These are phyloP conservation scores for Upupa epops DNA, from an alignment of 2,113 vertebrate genomes.

Conservation along the genomic window DNA sequence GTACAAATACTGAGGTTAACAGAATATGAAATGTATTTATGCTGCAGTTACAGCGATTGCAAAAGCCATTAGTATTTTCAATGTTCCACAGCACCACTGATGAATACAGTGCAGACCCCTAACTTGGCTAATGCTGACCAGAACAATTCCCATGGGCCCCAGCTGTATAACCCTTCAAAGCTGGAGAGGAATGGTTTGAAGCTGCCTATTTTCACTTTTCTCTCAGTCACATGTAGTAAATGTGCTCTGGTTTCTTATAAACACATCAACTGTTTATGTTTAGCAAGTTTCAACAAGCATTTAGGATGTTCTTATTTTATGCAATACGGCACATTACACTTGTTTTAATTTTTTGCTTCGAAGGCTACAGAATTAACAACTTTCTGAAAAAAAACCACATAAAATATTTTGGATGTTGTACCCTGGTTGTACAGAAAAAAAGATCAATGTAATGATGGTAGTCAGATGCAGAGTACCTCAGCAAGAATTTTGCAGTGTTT, in stretches of 20 bases:
- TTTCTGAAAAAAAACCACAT: slow-evolving; percentile 23
- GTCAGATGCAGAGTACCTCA: background rate
- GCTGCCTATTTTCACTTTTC: background rate
- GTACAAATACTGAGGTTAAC: background rate
- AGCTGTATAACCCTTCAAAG: background rate
- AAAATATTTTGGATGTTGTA: background rate
- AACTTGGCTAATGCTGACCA: background rate
- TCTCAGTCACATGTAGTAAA: background rate
- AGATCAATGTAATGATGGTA: background rate
- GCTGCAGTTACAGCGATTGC: background rate
- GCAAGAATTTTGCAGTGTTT: background rate
- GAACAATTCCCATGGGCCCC: background rate
- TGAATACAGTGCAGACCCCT: background rate
- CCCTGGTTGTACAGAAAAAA: background rate
- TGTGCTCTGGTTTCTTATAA: slow-evolving; percentile 37
- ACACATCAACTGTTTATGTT: slow-evolving; percentile 41
- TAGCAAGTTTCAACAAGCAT: slow-evolving; percentile 33
- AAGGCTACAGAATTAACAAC: slow-evolving; percentile 31
- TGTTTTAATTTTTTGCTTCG: slow-evolving; percentile 71
- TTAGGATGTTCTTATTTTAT: slow-evolving; percentile 59
- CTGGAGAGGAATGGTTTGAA: background rate
- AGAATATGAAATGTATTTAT: background rate
- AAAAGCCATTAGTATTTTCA: background rate
- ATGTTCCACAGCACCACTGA: background rate
- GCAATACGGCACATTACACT: slow-evolving; percentile 46